These are phyloP conservation scores for Venustoraphidia nigricollis DNA, from an alignment of 2,888 invertebrate species.

Conservation along the genomic window DNA sequence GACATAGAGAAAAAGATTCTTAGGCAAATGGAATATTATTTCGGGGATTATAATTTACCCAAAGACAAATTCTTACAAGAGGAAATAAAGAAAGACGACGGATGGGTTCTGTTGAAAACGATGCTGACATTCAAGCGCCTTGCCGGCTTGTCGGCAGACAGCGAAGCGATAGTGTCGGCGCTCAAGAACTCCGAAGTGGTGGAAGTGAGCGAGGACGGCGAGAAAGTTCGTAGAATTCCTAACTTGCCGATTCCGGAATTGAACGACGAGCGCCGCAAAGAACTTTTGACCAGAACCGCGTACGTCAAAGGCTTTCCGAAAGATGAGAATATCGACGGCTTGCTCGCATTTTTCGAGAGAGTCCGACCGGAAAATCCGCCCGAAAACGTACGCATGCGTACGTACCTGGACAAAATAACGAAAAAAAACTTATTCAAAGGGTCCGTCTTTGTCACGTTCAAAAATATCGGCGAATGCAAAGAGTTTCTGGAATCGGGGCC, in stretches of 20 bases:
- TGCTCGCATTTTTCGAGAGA: conserved; percentile 56
- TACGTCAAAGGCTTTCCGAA: conserved; percentile 81
- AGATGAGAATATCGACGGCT: conserved; percentile 44
- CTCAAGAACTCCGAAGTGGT: conserved; percentile 57
- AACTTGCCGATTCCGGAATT: conserved; percentile 68
- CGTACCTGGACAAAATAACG: conserved; percentile 41
- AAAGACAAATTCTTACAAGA: conserved; percentile 87
- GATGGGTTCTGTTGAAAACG: conserved; percentile 76
- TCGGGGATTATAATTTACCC: conserved; percentile 81
- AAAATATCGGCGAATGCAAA: conserved; percentile 63
- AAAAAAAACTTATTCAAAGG: conserved; percentile 69
- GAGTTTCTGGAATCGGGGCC: conserved; percentile 47
- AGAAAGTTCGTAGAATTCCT: conserved; percentile 54
- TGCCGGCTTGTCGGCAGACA: conserved; percentile 50
- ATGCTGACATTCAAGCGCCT: conserved; percentile 83
- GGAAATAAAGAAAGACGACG: conserved; percentile 71
- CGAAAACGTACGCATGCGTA: conserved; percentile 49
- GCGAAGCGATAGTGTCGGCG: conserved; percentile 53
- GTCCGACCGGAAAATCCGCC: conserved; percentile 21
- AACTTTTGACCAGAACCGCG: conserved; percentile 56
- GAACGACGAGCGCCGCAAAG: conserved; percentile 68
- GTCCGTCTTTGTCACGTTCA: conserved; percentile 81
- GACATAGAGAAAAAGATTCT: conserved; percentile 43
- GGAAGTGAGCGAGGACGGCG: conserved; percentile 43
- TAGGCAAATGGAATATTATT: conserved; percentile 51